Conservation (phyloP, 2,888 invertebrate genomes). For the Spilosoma lubricipeda region DNA sequence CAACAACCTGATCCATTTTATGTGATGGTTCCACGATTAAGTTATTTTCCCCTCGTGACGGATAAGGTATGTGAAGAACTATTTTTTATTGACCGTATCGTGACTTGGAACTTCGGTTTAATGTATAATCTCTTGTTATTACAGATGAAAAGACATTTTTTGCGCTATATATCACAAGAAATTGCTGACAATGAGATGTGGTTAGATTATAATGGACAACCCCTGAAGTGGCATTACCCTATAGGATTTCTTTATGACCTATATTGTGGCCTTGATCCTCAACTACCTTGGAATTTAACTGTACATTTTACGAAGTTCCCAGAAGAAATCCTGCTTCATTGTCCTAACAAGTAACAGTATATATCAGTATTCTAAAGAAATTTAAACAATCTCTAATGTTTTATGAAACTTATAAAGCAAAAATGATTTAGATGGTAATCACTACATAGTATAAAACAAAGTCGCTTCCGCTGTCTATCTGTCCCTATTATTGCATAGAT, state of each 20-base stretch:
- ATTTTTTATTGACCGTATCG: neutral
- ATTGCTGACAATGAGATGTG: constrained; percentile 96
- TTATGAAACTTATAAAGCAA: neutral
- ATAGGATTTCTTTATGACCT: constrained; percentile 98
- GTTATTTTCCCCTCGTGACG: constrained; percentile 97
- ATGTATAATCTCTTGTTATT: constrained; percentile 38
- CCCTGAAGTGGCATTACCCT: constrained; percentile 95
- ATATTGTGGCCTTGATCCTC: constrained; percentile 88
- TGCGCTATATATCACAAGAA: constrained; percentile 92
- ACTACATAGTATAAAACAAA: too few species aligned
- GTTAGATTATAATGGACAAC: constrained; percentile 96
- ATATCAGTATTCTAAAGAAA: neutral
- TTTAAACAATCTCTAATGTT: neutral
- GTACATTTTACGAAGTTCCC: constrained; percentile 99
- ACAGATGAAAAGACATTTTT: constrained; percentile 95
- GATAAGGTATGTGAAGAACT: constrained; percentile 91
- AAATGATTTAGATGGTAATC: too few species aligned
- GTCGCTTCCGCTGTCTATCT: too few species aligned
- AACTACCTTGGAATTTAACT: constrained; percentile 96
- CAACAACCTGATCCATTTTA: constrained; percentile 97
- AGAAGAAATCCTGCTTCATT: constrained; percentile 94
- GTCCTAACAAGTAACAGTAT: constrained; percentile 90
- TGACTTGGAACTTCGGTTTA: neutral
- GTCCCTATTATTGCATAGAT: too few species aligned
- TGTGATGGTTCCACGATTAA: constrained; percentile 96